Evolutionary conservation across 2,888 invertebrate genomes (phyloP).

Genomic region (Serrognathus titanus): DNA sequence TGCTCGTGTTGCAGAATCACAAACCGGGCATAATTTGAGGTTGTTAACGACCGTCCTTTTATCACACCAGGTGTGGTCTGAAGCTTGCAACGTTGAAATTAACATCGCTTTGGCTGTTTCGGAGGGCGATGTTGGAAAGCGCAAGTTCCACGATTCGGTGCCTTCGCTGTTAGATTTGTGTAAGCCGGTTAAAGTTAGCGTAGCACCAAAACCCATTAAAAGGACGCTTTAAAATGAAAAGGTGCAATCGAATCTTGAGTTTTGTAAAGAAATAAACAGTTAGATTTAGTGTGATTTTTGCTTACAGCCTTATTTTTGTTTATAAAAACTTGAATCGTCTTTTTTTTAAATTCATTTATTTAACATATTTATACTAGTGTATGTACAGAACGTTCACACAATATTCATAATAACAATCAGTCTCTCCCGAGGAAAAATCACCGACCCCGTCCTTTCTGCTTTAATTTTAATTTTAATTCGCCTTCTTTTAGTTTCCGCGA

Average conservation of each 20-base stretch:
- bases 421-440: conserved; percentile 17
- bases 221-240: conserved; percentile 46
- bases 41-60: conserved; percentile 83
- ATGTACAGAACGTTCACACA: conserved; percentile 46
- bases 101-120: conserved; percentile 76
- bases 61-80: conserved; percentile 91
- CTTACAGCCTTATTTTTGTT: neutral
- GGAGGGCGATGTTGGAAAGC: conserved; percentile 52
- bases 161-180: conserved; percentile 74
- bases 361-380: conserved; percentile 45
- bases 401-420: conserved; percentile 26
- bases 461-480: no score
- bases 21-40: conserved; percentile 60
- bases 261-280: neutral
- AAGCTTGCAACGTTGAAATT: conserved; percentile 85
- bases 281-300: conserved; percentile 5
- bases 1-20: conserved; percentile 48
- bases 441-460: neutral
- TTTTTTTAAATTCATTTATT: conserved; percentile 34
- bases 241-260: neutral
- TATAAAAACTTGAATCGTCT: conserved; percentile 24
- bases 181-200: conserved; percentile 80
- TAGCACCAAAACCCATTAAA: conserved; percentile 85
- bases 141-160: conserved; percentile 47
- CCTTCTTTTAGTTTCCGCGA: no score